These are phyloP conservation scores for Chrysochloris asiatica DNA, from an alignment of 2,113 vertebrate genomes.

Conservation along the genomic window DNA sequence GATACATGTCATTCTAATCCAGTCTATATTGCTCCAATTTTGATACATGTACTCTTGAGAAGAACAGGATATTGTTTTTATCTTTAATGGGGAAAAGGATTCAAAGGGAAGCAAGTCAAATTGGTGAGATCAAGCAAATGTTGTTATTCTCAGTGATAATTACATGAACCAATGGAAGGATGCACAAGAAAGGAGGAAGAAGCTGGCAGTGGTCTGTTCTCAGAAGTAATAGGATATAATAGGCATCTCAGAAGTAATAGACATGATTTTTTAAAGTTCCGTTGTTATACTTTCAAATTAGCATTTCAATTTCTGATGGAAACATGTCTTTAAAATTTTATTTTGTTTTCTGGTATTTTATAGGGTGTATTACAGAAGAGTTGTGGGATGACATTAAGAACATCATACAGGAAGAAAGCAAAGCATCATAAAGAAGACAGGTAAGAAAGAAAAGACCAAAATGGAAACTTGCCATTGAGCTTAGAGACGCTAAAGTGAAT, in stretches of 20 bases:
- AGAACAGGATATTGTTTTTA: background rate
- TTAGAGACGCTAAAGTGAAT: too few relatives aligned
- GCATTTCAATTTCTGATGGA: constrained; percentile 27
- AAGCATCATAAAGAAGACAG: too few relatives aligned
- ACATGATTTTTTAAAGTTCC: background rate
- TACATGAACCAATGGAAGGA: background rate
- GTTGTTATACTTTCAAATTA: background rate
- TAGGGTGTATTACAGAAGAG: too few relatives aligned
- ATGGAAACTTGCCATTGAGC: too few relatives aligned
- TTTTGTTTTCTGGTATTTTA: background rate
- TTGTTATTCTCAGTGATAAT: background rate
- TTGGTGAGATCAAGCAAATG: background rate
- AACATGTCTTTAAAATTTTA: background rate
- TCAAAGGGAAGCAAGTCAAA: background rate
- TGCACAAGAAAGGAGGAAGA: background rate
- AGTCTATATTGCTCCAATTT: background rate
- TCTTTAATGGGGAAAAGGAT: constrained; percentile 2
- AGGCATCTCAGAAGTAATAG: too few relatives aligned
- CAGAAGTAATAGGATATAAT: background rate
- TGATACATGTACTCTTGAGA: background rate
- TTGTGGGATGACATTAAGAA: too few relatives aligned
- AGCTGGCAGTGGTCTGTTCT: background rate
- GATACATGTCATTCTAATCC: background rate
- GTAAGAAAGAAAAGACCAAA: too few relatives aligned
- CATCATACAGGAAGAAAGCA: too few relatives aligned